Percentiles rank a stretch among this genome's conserved stretches.
These are phyloP conservation scores for Chaetodon auriga DNA, from an alignment of 2,113 vertebrate genomes.

Conservation along the genomic window DNA sequence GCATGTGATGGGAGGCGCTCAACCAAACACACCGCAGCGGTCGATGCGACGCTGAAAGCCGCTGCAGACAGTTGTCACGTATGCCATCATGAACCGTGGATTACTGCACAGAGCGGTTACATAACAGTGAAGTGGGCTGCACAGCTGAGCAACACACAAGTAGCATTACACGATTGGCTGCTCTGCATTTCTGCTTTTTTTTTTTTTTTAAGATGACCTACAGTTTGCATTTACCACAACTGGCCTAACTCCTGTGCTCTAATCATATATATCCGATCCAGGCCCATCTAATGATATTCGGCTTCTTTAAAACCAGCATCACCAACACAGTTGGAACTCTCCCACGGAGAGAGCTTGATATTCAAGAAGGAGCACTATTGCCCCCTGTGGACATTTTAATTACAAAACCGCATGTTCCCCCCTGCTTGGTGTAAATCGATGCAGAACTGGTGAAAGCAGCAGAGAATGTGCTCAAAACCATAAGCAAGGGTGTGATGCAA, in stretches of 20 bases:
- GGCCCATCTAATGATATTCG: background rate
- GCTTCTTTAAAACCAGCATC: background rate
- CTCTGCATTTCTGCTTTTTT: background rate
- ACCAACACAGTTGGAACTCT: background rate
- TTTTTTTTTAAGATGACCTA: too few species aligned
- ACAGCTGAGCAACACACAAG: background rate
- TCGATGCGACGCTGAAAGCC: slow-evolving; percentile 29
- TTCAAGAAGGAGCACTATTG: slow-evolving; percentile 52
- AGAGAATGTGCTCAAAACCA: background rate
- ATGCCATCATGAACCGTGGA: slow-evolving; percentile 33
- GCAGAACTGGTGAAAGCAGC: background rate
- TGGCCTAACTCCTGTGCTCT: background rate
- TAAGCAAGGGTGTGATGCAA: background rate
- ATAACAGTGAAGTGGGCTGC: slow-evolving; percentile 35
- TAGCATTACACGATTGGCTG: background rate
- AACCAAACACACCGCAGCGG: background rate
- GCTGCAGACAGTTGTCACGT: slow-evolving; percentile 59
- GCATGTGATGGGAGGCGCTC: background rate
- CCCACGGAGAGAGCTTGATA: background rate
- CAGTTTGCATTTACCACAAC: background rate
- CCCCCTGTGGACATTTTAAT: slow-evolving; percentile 67
- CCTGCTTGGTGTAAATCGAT: slow-evolving; percentile 2
- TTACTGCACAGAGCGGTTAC: slow-evolving; percentile 51
- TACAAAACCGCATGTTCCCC: background rate
- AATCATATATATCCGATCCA: background rate